Conservation (phyloP, 2,797 vertebrate species). For the Danio aesculapii region DNA sequence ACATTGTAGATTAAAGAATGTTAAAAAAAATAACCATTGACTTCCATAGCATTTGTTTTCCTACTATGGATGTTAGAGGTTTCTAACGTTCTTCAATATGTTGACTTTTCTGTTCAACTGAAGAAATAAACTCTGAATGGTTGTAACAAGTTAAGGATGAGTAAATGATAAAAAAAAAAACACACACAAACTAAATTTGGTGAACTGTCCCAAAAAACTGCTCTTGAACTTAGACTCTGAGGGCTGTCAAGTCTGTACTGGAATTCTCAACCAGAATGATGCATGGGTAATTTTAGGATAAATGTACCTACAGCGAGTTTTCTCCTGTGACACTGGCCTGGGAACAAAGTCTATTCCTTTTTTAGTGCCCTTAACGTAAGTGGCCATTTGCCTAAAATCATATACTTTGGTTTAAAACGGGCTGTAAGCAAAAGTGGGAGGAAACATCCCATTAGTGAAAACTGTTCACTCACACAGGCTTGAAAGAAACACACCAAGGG, state of each 20-base stretch:
- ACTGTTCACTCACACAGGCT: conserved; percentile 26
- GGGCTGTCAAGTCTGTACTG: not conserved
- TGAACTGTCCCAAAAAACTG: no score
- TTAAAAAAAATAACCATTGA: no score
- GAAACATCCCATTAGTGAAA: conserved; percentile 22
- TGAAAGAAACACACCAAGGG: conserved; percentile 5
- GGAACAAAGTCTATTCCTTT: not conserved
- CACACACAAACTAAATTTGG: no score
- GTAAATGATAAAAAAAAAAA: no score
- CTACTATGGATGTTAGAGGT: no score
- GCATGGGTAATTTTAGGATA: not conserved
- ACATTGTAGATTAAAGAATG: no score
- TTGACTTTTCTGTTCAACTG: no score
- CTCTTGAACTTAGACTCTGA: not conserved
- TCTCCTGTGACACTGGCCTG: not conserved
- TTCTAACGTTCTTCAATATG: no score
- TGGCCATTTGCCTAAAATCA: conserved; percentile 3
- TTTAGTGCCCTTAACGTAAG: not conserved
- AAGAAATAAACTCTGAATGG: no score
- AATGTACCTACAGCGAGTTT: not conserved
- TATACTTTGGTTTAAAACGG: conserved; percentile 12
- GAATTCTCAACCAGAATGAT: not conserved
- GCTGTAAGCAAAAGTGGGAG: conserved; percentile 18
- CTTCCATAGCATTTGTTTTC: no score
- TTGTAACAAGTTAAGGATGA: no score